These are phyloP conservation scores for Sylvicola cinctus DNA, from an alignment of 2,888 invertebrate species.

Conservation along the genomic window DNA sequence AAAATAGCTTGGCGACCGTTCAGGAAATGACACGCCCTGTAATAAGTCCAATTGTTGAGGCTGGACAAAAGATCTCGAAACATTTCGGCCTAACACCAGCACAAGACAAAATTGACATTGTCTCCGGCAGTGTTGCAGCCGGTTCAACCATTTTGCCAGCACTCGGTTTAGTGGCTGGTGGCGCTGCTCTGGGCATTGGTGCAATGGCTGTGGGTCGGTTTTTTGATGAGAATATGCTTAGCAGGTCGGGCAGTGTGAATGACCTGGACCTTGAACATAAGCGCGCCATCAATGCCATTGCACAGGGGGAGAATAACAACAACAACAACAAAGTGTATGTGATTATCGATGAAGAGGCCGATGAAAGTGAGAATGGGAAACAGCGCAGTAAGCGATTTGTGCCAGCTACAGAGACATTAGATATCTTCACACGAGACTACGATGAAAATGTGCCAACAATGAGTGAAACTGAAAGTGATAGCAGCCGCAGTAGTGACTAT, in stretches of 20 bases:
- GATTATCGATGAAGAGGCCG: background rate
- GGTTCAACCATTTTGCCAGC: constrained; percentile 45
- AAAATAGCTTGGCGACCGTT: constrained; percentile 45
- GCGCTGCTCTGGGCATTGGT: constrained; percentile 61
- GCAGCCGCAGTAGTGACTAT: no score
- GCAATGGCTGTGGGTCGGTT: constrained; percentile 59
- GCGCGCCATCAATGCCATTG: constrained; percentile 26
- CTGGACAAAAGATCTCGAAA: constrained; percentile 57
- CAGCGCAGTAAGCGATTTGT: background rate
- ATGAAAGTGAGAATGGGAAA: background rate
- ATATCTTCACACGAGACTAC: no score
- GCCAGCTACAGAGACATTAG: no score
- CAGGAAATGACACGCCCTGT: constrained; percentile 30
- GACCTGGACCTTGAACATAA: constrained; percentile 30
- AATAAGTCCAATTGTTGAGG: constrained; percentile 53
- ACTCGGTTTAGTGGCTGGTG: constrained; percentile 58
- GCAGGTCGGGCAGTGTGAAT: constrained; percentile 10
- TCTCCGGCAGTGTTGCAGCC: constrained; percentile 27
- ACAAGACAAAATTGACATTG: constrained; percentile 43
- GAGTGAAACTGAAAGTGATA: no score
- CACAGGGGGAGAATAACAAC: constrained; percentile 4
- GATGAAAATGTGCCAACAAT: no score
- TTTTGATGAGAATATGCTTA: constrained; percentile 35
- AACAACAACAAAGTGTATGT: constrained; percentile 1
- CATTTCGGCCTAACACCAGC: constrained; percentile 40